Conservation (phyloP, 2,797 vertebrate species). For the Momotus momota region DNA sequence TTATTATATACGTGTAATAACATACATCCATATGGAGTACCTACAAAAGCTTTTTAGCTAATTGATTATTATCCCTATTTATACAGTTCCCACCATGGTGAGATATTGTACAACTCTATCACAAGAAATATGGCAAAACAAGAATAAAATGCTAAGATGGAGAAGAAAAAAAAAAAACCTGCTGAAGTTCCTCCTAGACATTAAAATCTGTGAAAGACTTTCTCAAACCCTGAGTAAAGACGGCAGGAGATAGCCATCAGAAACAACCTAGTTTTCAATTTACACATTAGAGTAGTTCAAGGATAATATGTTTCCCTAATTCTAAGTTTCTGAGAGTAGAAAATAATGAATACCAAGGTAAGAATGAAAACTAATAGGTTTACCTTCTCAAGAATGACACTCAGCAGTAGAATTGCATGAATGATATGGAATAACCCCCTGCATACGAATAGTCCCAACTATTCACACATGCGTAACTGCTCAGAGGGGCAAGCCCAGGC, state of each 20-base stretch:
- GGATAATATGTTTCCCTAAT: neutral
- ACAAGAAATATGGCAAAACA: neutral
- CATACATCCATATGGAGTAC: neutral
- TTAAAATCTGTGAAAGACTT: neutral
- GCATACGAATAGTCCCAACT: neutral
- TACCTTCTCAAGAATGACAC: neutral
- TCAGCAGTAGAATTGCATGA: neutral
- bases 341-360: neutral
- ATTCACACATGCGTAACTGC: neutral
- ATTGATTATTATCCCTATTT: neutral
- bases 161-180: neutral
- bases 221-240: neutral
- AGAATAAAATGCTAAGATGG: neutral
- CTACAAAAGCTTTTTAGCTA: neutral
- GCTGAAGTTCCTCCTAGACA: neutral
- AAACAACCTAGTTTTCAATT: constrained; percentile 40
- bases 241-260: neutral
- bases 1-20: neutral
- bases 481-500: neutral
- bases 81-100: neutral
- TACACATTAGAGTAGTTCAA: neutral
- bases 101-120: neutral
- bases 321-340: neutral
- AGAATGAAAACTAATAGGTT: neutral
- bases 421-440: neutral